These are phyloP conservation scores for Gambusia affinis DNA, from an alignment of 2,113 vertebrate genomes.

Conservation along the genomic window DNA sequence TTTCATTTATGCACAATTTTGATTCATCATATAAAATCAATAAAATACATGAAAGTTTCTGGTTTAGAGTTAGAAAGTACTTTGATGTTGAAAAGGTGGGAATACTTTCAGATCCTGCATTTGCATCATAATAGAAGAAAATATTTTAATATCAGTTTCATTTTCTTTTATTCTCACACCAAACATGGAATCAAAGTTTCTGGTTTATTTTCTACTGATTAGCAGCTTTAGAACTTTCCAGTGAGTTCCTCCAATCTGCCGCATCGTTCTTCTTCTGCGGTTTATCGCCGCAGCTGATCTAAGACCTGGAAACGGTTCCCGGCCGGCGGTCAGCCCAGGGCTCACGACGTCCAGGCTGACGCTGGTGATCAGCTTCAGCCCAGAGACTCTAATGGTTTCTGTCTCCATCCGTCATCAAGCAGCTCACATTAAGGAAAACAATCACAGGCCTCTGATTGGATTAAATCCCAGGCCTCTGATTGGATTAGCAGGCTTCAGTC, in stretches of 20 bases:
- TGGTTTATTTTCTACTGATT: slow-evolving; percentile 41
- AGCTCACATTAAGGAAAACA: slow-evolving; percentile 59
- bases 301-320: slow-evolving; percentile 56
- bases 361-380: slow-evolving; percentile 48
- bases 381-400: slow-evolving; percentile 42
- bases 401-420: slow-evolving; percentile 52
- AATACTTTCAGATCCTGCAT: slow-evolving; percentile 4
- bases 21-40: too few relatives aligned
- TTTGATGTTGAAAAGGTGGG: slow-evolving; percentile 3
- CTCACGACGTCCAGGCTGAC: too few relatives aligned
- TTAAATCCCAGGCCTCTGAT: slow-evolving; percentile 17
- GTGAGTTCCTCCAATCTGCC: slow-evolving; percentile 39
- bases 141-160: slow-evolving; percentile 17
- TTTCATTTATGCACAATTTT: too few relatives aligned
- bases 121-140: background rate
- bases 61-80: slow-evolving; percentile 1
- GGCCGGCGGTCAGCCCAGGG: background rate
- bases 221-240: slow-evolving; percentile 23
- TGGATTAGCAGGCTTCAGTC: slow-evolving; percentile 70
- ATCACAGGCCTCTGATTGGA: slow-evolving; percentile 23
- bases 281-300: slow-evolving; percentile 25
- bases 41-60: too few relatives aligned
- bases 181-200: slow-evolving; percentile 46
- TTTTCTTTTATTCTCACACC: slow-evolving; percentile 30
- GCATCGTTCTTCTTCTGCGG: too few relatives aligned